Evolutionary conservation across 2,113 vertebrate genomes (phyloP), one percentile per base, ranked within the genome.

Genomic region (Psophia crepitans): DNA sequence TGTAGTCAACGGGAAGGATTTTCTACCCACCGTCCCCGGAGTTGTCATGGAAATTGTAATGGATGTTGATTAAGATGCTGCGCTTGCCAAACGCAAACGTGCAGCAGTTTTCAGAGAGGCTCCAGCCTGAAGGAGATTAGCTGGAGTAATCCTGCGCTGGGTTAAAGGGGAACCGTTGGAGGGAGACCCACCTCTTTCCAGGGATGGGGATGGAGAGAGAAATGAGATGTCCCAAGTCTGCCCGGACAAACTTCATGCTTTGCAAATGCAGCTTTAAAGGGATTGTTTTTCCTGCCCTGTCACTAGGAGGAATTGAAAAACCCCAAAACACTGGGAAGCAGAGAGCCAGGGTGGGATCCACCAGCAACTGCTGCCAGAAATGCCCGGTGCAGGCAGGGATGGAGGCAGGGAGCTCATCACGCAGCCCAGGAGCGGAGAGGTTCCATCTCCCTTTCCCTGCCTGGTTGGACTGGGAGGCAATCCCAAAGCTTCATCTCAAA

Each of bases 1-100:
- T 8, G 37, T 3, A 11, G 5, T 32, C 49, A 2, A 1, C 2
- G 14, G 77, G 60, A 84, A 46, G 66, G 58, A 58, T 58, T 5
- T 49, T 1, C 74, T 91, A 87, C 92, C 74, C 90, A 77, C 93
- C 90, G 80, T 92, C 71, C 63, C 18, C 3, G 1, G n/a, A 48
- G 93, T 93, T 93, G 93, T 74, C 96, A 93, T 93, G 95, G 92
- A 74, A 92, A 97, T 94, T 15, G 23, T 33, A 69, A 87, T 10
- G 85, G 82, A n/a, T 75, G 49, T 6, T 17, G 84, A 90, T 82
- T 11, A 46, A 87, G 77, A 69, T 26, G 93, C 93, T 77, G 69
- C 1, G 3, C 79, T 81, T 56, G 93, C 91, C 93, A 69, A 82
- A 89, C 5, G 32, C 78, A 39, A 76, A 84, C 77, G 9, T 54